These are phyloP conservation scores for Hyphantria cunea DNA, from an alignment of 1,140 invertebrate species.

Conservation along the genomic window DNA sequence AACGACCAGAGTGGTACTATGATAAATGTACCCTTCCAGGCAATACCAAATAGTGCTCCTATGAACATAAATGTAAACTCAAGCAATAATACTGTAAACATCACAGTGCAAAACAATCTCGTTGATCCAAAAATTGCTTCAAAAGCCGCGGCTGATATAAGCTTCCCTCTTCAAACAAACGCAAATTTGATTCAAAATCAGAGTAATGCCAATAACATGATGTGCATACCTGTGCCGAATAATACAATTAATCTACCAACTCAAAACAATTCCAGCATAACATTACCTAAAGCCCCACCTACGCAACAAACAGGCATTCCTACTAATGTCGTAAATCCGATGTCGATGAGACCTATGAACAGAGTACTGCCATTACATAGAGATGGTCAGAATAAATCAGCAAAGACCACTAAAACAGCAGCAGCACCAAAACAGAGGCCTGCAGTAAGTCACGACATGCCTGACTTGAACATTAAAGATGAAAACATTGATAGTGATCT, in stretches of 20 bases:
- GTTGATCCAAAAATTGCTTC: slow-evolving; percentile 77
- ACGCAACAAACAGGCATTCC: slow-evolving; percentile 84
- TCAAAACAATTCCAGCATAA: slow-evolving; percentile 81
- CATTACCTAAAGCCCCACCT: slow-evolving; percentile 83
- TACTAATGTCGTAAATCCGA: slow-evolving; percentile 86
- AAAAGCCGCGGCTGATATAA: slow-evolving; percentile 69
- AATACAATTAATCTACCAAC: slow-evolving; percentile 75
- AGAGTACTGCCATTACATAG: slow-evolving; percentile 88
- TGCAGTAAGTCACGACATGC: slow-evolving; percentile 77
- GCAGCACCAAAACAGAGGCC: slow-evolving; percentile 59
- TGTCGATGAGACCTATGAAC: slow-evolving; percentile 87
- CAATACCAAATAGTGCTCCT: slow-evolving; percentile 75
- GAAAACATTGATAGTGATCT: slow-evolving; percentile 77
- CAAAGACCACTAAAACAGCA: slow-evolving; percentile 60
- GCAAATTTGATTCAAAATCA: slow-evolving; percentile 66
- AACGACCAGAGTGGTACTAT: slow-evolving; percentile 65
- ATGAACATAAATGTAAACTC: slow-evolving; percentile 80
- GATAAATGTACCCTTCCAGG: slow-evolving; percentile 77
- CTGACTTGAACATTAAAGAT: slow-evolving; percentile 78
- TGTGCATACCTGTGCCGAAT: slow-evolving; percentile 70
- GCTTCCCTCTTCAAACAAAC: slow-evolving; percentile 69
- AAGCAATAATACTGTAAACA: slow-evolving; percentile 77
- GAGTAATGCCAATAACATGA: slow-evolving; percentile 63
- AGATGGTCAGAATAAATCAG: slow-evolving; percentile 72
- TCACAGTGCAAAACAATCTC: slow-evolving; percentile 76